Base-by-base conservation (phyloP, 2,113 vertebrate species). In the Marcusenius ussheri region DNA sequence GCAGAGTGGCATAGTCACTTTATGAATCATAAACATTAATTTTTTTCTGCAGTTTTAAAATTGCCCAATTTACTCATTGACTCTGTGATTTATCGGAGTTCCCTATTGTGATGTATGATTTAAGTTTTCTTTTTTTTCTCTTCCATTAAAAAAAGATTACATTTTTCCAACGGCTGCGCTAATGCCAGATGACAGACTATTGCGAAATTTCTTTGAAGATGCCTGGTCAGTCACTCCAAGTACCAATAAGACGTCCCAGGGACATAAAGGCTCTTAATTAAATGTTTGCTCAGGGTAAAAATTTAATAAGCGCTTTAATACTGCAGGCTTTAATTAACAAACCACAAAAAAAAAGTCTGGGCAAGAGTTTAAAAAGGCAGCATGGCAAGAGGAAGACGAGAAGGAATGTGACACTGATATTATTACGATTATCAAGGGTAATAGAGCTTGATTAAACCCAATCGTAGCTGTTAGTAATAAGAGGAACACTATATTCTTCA, bases 191-290 rank as follows among this genome's bases (percentile, higher is more conserved):
- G 74, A 80, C 74, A 80, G 35, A 80, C 31, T 80, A 80, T 80
- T 80, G 74, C 74, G 74, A 80, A 80, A 80, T 80, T n/a, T 50
- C 80, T 86, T 87, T 90, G 58, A 86, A 90, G 56, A 66, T 35
- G n/a, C 31, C 27, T 66, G 45, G 39, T 45, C 46, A 83, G 35
- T 39, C 19, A 47, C 51, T 83, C 77, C 21, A 89, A 84, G 42
- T n/a, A 84, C 77, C 83, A 80, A 42, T 42, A 80, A 80, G 31
- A 93, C 94, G 94, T 91, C 94, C 93, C 92, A 94, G 93, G 95
- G 95, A 95, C 93, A 87, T 6, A 90, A 92, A 92, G 91, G 92
- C 93, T 93, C 95, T 95, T 96, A 95, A 96, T 96, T 96, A 96
- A 96, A 96, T 92, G 31, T 83, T 92, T 91, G 92, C 95, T 94